These are phyloP conservation scores for Caenorhabditis imperialis DNA, from an alignment of 2,888 invertebrate species.

Conservation along the genomic window DNA sequence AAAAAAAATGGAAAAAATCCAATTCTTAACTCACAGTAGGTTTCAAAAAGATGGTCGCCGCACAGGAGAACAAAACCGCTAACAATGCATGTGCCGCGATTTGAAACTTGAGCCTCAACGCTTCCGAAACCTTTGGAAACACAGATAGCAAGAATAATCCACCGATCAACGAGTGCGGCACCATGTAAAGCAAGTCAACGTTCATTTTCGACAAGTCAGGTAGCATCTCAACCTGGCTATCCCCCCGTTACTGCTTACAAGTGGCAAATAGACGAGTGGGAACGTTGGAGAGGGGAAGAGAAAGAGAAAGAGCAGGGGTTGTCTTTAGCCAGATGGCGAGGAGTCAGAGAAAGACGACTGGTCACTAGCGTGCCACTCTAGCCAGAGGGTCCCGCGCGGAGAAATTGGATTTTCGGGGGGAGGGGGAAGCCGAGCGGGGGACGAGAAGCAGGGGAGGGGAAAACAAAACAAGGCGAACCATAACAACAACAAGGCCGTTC, in stretches of 20 bases:
- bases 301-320: slow-evolving; percentile 20
- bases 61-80: slow-evolving; percentile 52
- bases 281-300: slow-evolving; percentile 13
- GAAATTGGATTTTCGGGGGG: slow-evolving; percentile 17
- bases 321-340: slow-evolving; percentile 52
- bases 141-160: slow-evolving; percentile 53
- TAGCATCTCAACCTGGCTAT: no score
- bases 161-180: slow-evolving; percentile 54
- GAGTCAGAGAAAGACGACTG: slow-evolving; percentile 34
- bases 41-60: slow-evolving; percentile 52
- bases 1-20: not conserved
- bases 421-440: slow-evolving; percentile 7
- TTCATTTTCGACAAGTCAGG: no score
- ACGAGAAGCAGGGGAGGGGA: slow-evolving; percentile 8
- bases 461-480: slow-evolving; percentile 27
- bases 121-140: slow-evolving; percentile 45
- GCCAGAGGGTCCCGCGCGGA: slow-evolving; percentile 19
- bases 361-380: slow-evolving; percentile 13
- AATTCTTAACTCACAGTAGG: slow-evolving; percentile 48
- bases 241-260: no score
- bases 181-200: slow-evolving; percentile 11
- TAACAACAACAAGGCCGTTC: slow-evolving; percentile 34
- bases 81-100: slow-evolving; percentile 58
- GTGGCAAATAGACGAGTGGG: slow-evolving; percentile 37
- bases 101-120: slow-evolving; percentile 47